phyloP scores from a whole-genome alignment of 2,888 invertebrate species.

The Himalopsyche japonica region DNA sequence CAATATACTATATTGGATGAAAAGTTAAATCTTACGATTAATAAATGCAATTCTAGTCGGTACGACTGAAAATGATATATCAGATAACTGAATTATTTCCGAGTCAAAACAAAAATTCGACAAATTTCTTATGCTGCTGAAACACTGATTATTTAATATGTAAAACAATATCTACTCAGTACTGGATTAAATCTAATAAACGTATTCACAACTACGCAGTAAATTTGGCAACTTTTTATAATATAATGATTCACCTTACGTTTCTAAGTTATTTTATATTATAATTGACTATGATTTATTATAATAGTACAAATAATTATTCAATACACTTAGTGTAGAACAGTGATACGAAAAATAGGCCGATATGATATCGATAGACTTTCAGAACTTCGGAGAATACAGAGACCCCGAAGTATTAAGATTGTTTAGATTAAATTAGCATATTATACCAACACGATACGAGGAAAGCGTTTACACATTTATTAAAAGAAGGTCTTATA shows the following conservation, averaged over 20 bases:
- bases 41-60: slow-evolving; percentile 1
- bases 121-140: neutral
- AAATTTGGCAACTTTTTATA: slow-evolving; percentile 19
- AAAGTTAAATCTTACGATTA: neutral
- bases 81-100: neutral
- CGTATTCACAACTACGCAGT: slow-evolving; percentile 15
- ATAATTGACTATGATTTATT: slow-evolving; percentile 37
- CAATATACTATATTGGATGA: neutral
- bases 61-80: neutral
- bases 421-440: neutral
- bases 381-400: neutral
- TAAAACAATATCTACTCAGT: slow-evolving; percentile 8
- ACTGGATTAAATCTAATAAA: slow-evolving; percentile 10
- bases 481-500: neutral
- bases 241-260: slow-evolving; percentile 11
- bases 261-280: neutral
- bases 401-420: neutral
- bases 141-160: neutral
- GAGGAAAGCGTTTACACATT: neutral
- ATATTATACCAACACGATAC: slow-evolving; percentile 3
- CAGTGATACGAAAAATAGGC: slow-evolving; percentile 29
- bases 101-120: neutral
- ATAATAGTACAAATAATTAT: slow-evolving; percentile 7
- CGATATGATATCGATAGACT: slow-evolving; percentile 24
- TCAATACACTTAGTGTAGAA: neutral